Evolutionary conservation across 2,888 invertebrate species (phyloP).

Genomic region (Torymus aiolomorphi): DNA sequence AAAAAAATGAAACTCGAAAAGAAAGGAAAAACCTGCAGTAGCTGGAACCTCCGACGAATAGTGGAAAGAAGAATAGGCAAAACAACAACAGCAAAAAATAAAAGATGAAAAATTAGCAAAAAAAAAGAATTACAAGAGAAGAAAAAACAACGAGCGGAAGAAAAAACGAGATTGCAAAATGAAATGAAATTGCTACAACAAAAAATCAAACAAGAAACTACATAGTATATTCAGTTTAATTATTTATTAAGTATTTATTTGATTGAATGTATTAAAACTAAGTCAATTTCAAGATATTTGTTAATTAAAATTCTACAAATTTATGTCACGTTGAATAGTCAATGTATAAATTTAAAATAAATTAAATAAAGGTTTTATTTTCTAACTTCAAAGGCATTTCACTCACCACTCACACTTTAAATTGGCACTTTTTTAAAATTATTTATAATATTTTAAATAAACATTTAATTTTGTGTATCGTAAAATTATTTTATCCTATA

Average conservation of each 20-base stretch:
- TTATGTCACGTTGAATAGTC: neutral
- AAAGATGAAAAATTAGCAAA: constrained; percentile 23
- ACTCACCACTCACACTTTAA: too few species aligned
- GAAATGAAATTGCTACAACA: constrained; percentile 6
- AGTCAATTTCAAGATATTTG: neutral
- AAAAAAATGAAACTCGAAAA: constrained; percentile 14
- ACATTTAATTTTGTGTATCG: too few species aligned
- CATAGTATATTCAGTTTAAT: neutral
- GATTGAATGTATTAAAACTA: neutral
- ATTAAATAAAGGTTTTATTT: constrained; percentile 2
- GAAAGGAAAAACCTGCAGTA: constrained; percentile 14
- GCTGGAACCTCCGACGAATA: constrained; percentile 33
- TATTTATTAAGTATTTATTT: too few species aligned
- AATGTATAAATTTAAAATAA: neutral
- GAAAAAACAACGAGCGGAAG: constrained; percentile 5
- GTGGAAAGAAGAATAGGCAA: constrained; percentile 7
- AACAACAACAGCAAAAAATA: constrained; percentile 7
- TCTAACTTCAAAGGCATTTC: neutral
- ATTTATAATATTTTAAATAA: too few species aligned
- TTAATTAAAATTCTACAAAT: neutral
- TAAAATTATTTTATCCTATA: too few species aligned
- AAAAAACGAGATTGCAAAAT: constrained; percentile 13
- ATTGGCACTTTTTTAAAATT: too few species aligned
- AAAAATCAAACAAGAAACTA: constrained; percentile 14
- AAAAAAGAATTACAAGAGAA: too few species aligned